A percentile compares a stretch with the other conserved stretches of the same genome.
These are phyloP conservation scores for Physocephala rufipes DNA, from an alignment of 2,888 invertebrate species.

Conservation along the genomic window DNA sequence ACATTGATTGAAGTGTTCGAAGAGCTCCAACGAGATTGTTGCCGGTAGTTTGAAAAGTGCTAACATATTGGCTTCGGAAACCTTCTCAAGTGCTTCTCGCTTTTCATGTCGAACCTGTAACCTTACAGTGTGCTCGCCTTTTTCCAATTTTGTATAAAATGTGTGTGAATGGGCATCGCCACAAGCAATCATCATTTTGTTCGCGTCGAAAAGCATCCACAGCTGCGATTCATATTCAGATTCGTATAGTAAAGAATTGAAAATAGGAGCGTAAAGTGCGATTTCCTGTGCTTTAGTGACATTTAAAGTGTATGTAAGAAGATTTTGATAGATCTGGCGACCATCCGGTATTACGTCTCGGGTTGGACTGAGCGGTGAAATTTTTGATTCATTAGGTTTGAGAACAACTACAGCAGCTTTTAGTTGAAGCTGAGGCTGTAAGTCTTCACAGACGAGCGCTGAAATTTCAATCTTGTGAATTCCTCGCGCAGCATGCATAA, in stretches of 20 bases:
- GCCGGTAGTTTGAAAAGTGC: constrained; percentile 80
- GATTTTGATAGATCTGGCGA: constrained; percentile 89
- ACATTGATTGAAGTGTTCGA: constrained; percentile 66
- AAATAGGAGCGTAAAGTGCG: constrained; percentile 78
- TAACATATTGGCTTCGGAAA: constrained; percentile 80
- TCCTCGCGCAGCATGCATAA: constrained; percentile 80
- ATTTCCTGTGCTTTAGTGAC: constrained; percentile 85
- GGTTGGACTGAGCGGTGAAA: constrained; percentile 76
- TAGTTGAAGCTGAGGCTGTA: constrained; percentile 77
- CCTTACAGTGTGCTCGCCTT: constrained; percentile 91
- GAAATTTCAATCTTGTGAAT: constrained; percentile 79
- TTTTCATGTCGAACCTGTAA: constrained; percentile 92
- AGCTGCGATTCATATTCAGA: constrained; percentile 95
- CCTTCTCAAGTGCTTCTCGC: constrained; percentile 82
- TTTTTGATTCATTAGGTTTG: constrained; percentile 84
- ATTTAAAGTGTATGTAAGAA: constrained; percentile 87
- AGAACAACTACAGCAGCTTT: constrained; percentile 79
- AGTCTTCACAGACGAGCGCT: constrained; percentile 75
- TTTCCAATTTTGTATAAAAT: constrained; percentile 83
- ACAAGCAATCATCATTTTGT: constrained; percentile 84
- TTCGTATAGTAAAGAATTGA: constrained; percentile 92
- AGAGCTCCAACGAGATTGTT: constrained; percentile 80
- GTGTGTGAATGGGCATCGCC: constrained; percentile 91
- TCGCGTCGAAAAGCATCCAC: constrained; percentile 94
- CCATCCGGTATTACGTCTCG: constrained; percentile 89